A percentile compares a stretch with the other conserved stretches of the same genome.
Evolutionary conservation across 2,113 vertebrate genomes (phyloP).

Genomic region (Plestiodon gilberti): DNA sequence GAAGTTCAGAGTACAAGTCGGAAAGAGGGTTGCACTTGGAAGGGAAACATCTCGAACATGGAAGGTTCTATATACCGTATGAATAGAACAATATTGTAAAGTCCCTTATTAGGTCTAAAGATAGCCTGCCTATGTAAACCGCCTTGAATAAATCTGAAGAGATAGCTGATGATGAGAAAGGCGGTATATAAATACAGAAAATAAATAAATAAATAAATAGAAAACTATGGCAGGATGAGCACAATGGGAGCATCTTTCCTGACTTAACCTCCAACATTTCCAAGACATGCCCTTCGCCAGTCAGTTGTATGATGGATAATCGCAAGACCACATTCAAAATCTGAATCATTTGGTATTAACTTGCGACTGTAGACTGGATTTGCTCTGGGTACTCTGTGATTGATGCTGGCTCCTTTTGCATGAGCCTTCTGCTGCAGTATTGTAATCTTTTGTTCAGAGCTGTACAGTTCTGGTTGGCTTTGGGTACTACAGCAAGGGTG

Average conservation of each 20-base stretch:
- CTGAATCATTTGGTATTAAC: accelerated
- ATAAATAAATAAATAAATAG: no score
- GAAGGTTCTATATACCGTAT: no score
- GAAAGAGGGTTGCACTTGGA: no score
- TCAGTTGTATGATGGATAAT: no score
- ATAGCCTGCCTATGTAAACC: no score
- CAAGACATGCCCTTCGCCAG: not conserved
- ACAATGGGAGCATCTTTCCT: not conserved
- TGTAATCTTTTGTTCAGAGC: conserved; percentile 2
- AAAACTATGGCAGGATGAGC: not conserved
- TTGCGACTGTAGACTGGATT: conserved; percentile 46
- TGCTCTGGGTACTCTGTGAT: conserved; percentile 54
- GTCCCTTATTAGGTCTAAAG: no score
- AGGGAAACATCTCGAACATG: no score
- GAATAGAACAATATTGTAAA: no score
- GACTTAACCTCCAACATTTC: not conserved
- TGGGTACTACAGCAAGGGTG: conserved; percentile 47
- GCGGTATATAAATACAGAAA: no score
- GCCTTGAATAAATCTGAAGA: no score
- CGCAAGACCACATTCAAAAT: not conserved
- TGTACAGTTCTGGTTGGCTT: conserved; percentile 50
- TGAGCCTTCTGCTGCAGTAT: conserved; percentile 32
- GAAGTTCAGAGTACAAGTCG: no score
- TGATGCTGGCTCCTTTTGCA: conserved; percentile 50
- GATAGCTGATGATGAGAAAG: no score